Evolutionary conservation across 2,888 invertebrate species (phyloP).

Genomic region (Pseudococcus longispinus): DNA sequence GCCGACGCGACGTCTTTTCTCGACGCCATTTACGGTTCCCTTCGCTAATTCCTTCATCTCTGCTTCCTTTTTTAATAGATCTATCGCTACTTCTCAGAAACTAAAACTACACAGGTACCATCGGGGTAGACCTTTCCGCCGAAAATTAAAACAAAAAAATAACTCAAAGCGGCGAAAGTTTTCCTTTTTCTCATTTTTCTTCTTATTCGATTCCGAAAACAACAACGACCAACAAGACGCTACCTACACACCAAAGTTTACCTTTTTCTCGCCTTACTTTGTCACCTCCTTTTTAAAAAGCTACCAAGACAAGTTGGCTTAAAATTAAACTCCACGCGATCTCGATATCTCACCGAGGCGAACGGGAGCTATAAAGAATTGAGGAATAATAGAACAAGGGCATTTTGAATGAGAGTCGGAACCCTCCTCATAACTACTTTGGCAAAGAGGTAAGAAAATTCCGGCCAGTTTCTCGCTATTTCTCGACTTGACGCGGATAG

Average conservation of each 20-base stretch:
- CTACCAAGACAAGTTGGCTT: background rate
- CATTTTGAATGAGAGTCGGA: too few species aligned
- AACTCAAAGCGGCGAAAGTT: background rate
- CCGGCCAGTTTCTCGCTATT: background rate
- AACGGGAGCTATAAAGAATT: background rate
- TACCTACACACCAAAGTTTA: background rate
- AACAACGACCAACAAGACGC: background rate
- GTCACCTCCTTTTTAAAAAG: background rate
- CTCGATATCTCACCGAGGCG: background rate
- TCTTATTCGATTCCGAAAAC: background rate
- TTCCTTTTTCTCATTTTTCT: background rate
- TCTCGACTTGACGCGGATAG: background rate
- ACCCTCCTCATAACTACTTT: too few species aligned
- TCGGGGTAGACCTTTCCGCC: background rate
- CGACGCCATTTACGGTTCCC: background rate
- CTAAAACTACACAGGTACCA: background rate
- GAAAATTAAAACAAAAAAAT: background rate
- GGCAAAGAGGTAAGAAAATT: too few species aligned
- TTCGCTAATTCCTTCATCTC: background rate
- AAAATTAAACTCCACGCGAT: background rate
- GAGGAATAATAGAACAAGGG: background rate
- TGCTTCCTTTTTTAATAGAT: too few species aligned
- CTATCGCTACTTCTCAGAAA: background rate
- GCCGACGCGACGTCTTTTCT: background rate
- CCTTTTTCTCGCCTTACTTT: background rate